These are phyloP conservation scores for Syncerus caffer DNA, from an alignment of 2,797 vertebrate genomes.

Conservation along the genomic window DNA sequence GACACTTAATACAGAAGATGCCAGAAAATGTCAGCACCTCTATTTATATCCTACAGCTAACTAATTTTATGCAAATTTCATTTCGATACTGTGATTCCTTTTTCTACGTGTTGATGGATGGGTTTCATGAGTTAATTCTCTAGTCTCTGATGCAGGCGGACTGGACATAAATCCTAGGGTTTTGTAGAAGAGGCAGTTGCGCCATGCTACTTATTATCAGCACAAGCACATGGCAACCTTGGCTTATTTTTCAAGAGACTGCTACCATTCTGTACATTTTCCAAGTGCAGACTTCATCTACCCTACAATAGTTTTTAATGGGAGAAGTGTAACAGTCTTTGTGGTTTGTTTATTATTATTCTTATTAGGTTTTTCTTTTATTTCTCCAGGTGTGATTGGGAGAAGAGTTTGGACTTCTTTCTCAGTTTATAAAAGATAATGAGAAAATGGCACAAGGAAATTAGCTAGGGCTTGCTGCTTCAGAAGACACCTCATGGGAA, in stretches of 20 bases:
- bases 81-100: not conserved
- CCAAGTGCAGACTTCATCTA: constrained; percentile 17
- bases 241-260: constrained; percentile 54
- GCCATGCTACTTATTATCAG: constrained; percentile 59
- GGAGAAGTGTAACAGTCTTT: not conserved
- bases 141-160: constrained; percentile 33
- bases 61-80: constrained; percentile 45
- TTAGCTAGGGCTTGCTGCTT: not conserved
- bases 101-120: constrained; percentile 44
- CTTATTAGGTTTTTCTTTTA: not conserved
- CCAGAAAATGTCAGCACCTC: not conserved
- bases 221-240: constrained; percentile 34
- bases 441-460: not conserved
- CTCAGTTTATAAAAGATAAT: not conserved
- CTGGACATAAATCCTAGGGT: constrained; percentile 50
- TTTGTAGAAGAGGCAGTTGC: constrained; percentile 24
- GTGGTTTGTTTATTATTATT: constrained; percentile 19
- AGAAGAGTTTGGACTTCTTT: not conserved
- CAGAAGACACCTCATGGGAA: not conserved
- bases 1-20: constrained; percentile 31
- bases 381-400: not conserved
- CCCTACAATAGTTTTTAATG: not conserved
- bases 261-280: not conserved
- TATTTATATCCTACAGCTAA: constrained; percentile 55
- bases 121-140: constrained; percentile 72